These are phyloP conservation scores for Chydorus sphaericus DNA, from an alignment of 2,888 invertebrate genomes.

Conservation along the genomic window DNA sequence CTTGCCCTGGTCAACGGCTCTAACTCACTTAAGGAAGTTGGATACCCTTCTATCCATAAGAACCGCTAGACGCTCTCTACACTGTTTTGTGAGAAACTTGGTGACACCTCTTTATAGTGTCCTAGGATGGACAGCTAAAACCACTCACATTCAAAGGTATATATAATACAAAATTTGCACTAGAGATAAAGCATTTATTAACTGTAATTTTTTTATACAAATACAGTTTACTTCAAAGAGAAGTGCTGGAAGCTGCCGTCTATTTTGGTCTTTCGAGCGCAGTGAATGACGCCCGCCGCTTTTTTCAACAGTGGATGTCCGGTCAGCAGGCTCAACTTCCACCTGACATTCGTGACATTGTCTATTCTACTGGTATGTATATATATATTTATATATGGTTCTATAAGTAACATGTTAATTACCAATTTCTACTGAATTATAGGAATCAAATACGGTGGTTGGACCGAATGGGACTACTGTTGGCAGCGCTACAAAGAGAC, in stretches of 20 bases:
- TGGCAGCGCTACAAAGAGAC: conserved; percentile 55
- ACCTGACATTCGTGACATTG: conserved; percentile 57
- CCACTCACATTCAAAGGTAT: conserved; percentile 48
- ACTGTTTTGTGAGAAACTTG: conserved; percentile 35
- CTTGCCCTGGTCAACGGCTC: conserved; percentile 69
- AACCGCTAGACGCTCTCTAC: conserved; percentile 6
- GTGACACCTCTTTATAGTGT: conserved; percentile 41
- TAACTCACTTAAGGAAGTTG: conserved; percentile 58
- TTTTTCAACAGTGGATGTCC: conserved; percentile 57
- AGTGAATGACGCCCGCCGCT: conserved; percentile 47
- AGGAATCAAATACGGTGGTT: conserved; percentile 54
- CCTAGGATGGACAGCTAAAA: conserved; percentile 48
- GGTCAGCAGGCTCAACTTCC: conserved; percentile 41
- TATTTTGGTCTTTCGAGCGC: conserved; percentile 52
- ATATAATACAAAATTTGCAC: conserved; percentile 2
- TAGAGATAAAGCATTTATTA: neutral
- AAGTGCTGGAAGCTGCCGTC: conserved; percentile 55
- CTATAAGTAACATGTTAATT: too few species aligned
- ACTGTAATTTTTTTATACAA: conserved; percentile 18
- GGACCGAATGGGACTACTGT: conserved; percentile 57
- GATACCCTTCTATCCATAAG: conserved; percentile 39
- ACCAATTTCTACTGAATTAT: conserved; percentile 19
- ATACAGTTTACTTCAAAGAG: conserved; percentile 50
- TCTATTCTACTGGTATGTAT: conserved; percentile 43
- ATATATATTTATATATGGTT: neutral